These are phyloP conservation scores for Melipona quadrifasciata DNA, from an alignment of 1,140 invertebrate genomes.

Conservation along the genomic window DNA sequence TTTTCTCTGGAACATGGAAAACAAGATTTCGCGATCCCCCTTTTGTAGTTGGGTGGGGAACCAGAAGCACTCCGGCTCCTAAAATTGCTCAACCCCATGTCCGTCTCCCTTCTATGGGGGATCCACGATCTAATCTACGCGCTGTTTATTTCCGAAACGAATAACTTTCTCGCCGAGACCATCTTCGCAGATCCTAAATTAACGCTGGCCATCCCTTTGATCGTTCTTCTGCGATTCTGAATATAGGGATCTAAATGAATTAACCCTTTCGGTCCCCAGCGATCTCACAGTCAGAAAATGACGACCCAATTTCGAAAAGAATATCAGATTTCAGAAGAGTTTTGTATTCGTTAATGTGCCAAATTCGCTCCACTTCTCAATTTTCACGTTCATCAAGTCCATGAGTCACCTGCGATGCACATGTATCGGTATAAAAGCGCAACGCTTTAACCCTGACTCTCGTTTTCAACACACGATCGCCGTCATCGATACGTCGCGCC, in stretches of 20 bases:
- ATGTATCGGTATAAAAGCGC: not conserved
- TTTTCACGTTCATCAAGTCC: not conserved
- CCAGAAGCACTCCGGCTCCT: not conserved
- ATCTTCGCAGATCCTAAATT: conserved; percentile 23
- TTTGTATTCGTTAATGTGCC: too few relatives aligned
- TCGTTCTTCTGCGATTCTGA: not conserved
- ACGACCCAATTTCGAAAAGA: too few relatives aligned
- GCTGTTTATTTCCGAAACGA: conserved; percentile 34
- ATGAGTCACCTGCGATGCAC: not conserved
- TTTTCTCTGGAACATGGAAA: conserved; percentile 60
- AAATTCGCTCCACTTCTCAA: not conserved
- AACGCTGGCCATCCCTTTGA: not conserved
- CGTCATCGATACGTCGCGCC: conserved; percentile 37
- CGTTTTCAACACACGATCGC: too few relatives aligned
- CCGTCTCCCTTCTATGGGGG: not conserved
- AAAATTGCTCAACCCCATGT: conserved; percentile 28
- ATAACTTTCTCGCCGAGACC: conserved; percentile 15
- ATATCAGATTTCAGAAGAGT: too few relatives aligned
- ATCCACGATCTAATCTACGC: conserved; percentile 32
- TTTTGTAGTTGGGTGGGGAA: conserved; percentile 13
- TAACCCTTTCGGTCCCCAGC: not conserved
- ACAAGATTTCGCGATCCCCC: conserved; percentile 60
- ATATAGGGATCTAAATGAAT: not conserved
- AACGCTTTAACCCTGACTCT: not conserved
- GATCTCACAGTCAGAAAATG: too few relatives aligned